Evolutionary conservation across 2,888 invertebrate genomes (phyloP).

Genomic region (Cephonodes hylas): DNA sequence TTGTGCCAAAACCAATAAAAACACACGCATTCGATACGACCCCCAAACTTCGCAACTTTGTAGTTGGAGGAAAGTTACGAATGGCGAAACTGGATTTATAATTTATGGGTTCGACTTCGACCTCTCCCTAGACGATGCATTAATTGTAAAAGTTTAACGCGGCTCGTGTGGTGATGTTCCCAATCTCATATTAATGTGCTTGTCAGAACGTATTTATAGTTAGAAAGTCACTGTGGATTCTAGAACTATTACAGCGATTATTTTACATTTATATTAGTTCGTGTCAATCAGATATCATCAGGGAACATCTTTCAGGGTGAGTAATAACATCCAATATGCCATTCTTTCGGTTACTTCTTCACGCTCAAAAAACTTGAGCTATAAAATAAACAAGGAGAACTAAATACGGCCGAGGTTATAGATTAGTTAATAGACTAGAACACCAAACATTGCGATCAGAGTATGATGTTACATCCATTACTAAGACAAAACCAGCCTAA

Average conservation of each 20-base stretch:
- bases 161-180: not conserved
- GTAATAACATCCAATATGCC: too few relatives aligned
- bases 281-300: too few relatives aligned
- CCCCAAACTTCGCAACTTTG: not conserved
- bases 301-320: too few relatives aligned
- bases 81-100: not conserved
- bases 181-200: not conserved
- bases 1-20: constrained; percentile 15
- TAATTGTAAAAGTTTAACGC: not conserved
- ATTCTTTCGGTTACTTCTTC: too few relatives aligned
- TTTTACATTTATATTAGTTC: too few relatives aligned
- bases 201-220: not conserved
- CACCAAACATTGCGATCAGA: too few relatives aligned
- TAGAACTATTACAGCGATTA: not conserved
- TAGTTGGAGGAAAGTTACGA: not conserved
- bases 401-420: too few relatives aligned
- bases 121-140: not conserved
- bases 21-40: not conserved
- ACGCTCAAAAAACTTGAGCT: too few relatives aligned
- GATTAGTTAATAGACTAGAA: too few relatives aligned
- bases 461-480: too few relatives aligned
- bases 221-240: not conserved
- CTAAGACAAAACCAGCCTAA: too few relatives aligned
- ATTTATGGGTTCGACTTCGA: not conserved
- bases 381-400: too few relatives aligned